Percentiles rank a stretch among this genome's conserved stretches.
phyloP scores from a whole-genome alignment of 2,888 invertebrate species.

The Drosophila vallismaia region DNA sequence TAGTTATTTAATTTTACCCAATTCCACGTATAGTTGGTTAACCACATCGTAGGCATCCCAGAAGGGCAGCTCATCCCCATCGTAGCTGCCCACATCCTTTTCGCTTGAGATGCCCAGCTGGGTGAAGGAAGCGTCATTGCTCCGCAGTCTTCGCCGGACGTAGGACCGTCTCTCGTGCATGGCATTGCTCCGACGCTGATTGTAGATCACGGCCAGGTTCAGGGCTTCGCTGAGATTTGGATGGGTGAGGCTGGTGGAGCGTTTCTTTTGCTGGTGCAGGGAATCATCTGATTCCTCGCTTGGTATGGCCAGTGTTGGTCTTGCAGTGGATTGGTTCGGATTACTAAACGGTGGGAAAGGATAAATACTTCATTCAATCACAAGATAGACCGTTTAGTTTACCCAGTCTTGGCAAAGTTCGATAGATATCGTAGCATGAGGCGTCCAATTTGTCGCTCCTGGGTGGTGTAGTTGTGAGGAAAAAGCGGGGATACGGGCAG shows the following conservation, averaged over 20 bases:
- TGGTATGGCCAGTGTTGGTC: conserved; percentile 39
- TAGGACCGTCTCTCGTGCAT: conserved; percentile 78
- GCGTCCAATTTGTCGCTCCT: conserved; percentile 91
- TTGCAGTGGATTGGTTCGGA: conserved; percentile 77
- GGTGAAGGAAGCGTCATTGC: conserved; percentile 63
- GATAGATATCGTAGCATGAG: conserved; percentile 93
- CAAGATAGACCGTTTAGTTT: conserved; percentile 73
- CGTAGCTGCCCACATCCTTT: conserved; percentile 62
- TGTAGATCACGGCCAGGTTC: conserved; percentile 79
- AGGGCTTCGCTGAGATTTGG: conserved; percentile 60
- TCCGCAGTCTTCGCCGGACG: conserved; percentile 70
- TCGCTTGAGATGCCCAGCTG: conserved; percentile 46
- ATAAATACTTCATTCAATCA: neutral
- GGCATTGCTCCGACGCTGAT: conserved; percentile 77
- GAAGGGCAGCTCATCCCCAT: conserved; percentile 86
- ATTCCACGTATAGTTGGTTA: conserved; percentile 94
- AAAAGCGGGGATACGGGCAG: conserved; percentile 89
- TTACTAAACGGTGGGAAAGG: conserved; percentile 61
- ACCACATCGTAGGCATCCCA: conserved; percentile 96
- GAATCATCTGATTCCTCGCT: conserved; percentile 12
- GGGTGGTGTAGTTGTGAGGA: conserved; percentile 91
- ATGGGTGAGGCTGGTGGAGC: conserved; percentile 41
- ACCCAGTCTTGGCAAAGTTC: conserved; percentile 95
- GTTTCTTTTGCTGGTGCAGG: conserved; percentile 55
- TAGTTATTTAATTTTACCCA: no score